These are phyloP conservation scores for Proctacanthus coquilletti DNA, from an alignment of 1,140 invertebrate genomes.

Conservation along the genomic window DNA sequence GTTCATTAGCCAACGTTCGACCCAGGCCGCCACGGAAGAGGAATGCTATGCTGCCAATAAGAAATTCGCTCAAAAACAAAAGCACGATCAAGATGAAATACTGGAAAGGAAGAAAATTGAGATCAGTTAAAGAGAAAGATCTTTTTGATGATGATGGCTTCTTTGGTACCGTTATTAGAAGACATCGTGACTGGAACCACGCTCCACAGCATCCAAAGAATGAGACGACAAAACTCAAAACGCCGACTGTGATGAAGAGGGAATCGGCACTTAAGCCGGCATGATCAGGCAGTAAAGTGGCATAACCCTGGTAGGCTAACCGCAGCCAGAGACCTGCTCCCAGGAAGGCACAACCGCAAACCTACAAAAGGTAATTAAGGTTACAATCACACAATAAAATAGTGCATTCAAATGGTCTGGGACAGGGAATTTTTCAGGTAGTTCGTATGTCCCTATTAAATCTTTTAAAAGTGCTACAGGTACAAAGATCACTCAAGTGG, in stretches of 20 bases:
- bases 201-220: slow-evolving; percentile 70
- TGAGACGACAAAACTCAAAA: slow-evolving; percentile 51
- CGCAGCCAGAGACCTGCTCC: slow-evolving; percentile 60
- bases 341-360: slow-evolving; percentile 57
- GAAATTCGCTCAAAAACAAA: slow-evolving; percentile 62
- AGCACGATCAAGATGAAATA: slow-evolving; percentile 71
- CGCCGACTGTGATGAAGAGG: slow-evolving; percentile 48
- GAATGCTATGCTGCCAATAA: slow-evolving; percentile 59
- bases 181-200: slow-evolving; percentile 62
- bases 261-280: slow-evolving; percentile 51
- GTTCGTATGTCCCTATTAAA: too few relatives aligned
- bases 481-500: too few relatives aligned
- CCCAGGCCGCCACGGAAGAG: slow-evolving; percentile 54
- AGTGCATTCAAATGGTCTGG: too few relatives aligned
- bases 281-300: slow-evolving; percentile 53
- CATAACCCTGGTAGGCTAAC: slow-evolving; percentile 50
- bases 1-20: slow-evolving; percentile 45
- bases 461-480: too few relatives aligned
- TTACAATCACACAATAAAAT: too few relatives aligned
- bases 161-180: slow-evolving; percentile 48
- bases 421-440: too few relatives aligned
- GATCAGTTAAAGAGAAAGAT: background rate
- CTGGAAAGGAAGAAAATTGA: slow-evolving; percentile 33
- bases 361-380: slow-evolving; percentile 44
- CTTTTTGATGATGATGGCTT: background rate